phyloP scores from a whole-genome alignment of 1,140 invertebrate genomes.

The Leptopilina boulardi region DNA sequence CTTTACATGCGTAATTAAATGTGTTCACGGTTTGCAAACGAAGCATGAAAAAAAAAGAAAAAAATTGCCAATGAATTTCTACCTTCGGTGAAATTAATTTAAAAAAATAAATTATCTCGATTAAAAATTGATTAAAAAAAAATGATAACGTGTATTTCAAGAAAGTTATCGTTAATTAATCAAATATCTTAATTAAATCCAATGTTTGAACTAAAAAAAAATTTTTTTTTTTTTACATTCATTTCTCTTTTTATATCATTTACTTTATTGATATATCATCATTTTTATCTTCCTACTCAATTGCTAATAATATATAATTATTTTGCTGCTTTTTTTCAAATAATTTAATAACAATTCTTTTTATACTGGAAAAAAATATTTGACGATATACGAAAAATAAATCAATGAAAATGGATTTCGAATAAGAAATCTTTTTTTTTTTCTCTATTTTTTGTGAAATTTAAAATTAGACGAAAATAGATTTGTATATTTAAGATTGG shows the following conservation, averaged over 20 bases:
- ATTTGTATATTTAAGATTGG: neutral
- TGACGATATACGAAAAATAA: too few species aligned
- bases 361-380: too few species aligned
- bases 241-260: too few species aligned
- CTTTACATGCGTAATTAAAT: slow-evolving; percentile 11
- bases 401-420: neutral
- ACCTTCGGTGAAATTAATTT: neutral
- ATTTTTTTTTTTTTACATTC: too few species aligned
- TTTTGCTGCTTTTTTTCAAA: too few species aligned
- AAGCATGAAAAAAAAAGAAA: neutral
- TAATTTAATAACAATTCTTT: too few species aligned
- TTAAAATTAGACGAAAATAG: neutral
- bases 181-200: neutral
- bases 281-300: too few species aligned
- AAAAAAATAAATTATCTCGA: neutral
- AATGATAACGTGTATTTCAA: neutral
- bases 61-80: neutral
- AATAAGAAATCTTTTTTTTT: too few species aligned
- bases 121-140: slow-evolving; percentile 7
- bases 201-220: neutral
- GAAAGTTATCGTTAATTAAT: neutral
- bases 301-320: too few species aligned
- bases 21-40: neutral
- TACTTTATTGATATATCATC: too few species aligned
- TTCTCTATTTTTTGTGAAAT: neutral